Base-by-base conservation (phyloP, 2,113 vertebrate genomes). In the Oxygymnocypris stewartii region DNA sequence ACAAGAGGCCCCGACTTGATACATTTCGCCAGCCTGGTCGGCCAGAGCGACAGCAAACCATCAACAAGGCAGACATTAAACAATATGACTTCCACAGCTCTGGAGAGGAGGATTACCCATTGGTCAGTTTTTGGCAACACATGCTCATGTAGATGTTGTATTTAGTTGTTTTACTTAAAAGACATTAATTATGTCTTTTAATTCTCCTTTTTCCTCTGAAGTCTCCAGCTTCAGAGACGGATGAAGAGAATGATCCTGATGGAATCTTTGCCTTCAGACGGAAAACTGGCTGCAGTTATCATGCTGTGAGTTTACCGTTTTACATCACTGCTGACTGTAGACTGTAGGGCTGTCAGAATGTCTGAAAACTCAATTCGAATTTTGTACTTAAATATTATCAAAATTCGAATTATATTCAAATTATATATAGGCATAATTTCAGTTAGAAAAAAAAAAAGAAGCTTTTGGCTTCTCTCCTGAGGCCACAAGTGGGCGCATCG, bases 21-120 rank as follows among this genome's bases (percentile, higher is more conserved):
- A 93, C 94, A 82, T 92, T 94, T 54, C 92, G 95, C 86, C 95
- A 94, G 47, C 95, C 95, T 69, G 89, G 95, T 63, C 94, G 94
- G 86, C 93, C 94, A 37, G 94, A 96, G 88, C 93, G 94, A 37
- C 87, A 95, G 87, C 95, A 96, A 74, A 92, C 93, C 74, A 90
- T 97, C 93, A 96, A 90, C 94, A 95, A 96, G 94, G 96, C 95
- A 14, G 96, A 97, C 78, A 96, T 98, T 89, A 98, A 97, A 77
- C 97, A 98, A 93, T 98, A 98, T 47, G 97, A 98, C 95, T 98
- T 98, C 93, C 97, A 97, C 94, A 98, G 97, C 90, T 98, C 97
- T 1, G 97, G 97, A 85, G 97, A 98, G 84, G 97, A 98, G 25
- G 97, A 97, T 82, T 95, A 95, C 90, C 95, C 94, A 4, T 95